These are phyloP conservation scores for Chunga burmeisteri DNA, from an alignment of 2,113 vertebrate genomes.

Conservation along the genomic window DNA sequence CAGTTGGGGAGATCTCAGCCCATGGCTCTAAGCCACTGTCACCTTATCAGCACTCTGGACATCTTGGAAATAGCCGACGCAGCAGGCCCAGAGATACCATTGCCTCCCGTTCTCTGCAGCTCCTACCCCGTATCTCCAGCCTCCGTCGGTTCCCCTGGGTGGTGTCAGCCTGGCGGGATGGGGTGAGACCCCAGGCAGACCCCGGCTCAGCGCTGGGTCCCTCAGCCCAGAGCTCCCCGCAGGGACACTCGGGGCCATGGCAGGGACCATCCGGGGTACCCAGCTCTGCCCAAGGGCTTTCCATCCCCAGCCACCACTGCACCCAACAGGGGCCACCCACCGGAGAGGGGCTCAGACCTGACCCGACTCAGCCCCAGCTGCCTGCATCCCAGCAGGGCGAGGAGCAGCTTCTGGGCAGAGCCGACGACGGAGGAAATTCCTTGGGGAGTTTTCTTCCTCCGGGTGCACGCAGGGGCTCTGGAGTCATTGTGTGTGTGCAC, in stretches of 20 bases:
- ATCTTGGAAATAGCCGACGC: neutral
- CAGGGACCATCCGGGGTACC: rapidly evolving
- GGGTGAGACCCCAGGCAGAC: neutral
- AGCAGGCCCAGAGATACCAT: rapidly evolving
- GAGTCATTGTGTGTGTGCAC: neutral
- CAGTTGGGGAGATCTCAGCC: rapidly evolving
- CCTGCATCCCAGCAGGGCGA: rapidly evolving
- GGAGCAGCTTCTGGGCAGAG: neutral
- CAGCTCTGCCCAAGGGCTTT: neutral
- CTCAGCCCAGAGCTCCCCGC: neutral
- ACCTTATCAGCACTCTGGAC: neutral
- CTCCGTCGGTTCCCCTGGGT: neutral
- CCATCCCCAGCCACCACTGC: neutral
- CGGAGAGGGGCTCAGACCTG: neutral
- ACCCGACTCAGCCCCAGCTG: neutral
- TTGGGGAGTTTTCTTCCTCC: conserved; percentile 55
- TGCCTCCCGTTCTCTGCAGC: neutral
- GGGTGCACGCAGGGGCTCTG: neutral
- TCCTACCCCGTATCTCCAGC: neutral
- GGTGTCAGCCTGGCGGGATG: neutral
- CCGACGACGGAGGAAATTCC: neutral
- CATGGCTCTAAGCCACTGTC: rapidly evolving
- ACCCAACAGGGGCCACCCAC: rapidly evolving
- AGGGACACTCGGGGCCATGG: rapidly evolving
- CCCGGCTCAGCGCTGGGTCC: neutral